Evolutionary conservation across 2,113 vertebrate genomes (phyloP).

Genomic region (Psilopsiagon aurifrons): DNA sequence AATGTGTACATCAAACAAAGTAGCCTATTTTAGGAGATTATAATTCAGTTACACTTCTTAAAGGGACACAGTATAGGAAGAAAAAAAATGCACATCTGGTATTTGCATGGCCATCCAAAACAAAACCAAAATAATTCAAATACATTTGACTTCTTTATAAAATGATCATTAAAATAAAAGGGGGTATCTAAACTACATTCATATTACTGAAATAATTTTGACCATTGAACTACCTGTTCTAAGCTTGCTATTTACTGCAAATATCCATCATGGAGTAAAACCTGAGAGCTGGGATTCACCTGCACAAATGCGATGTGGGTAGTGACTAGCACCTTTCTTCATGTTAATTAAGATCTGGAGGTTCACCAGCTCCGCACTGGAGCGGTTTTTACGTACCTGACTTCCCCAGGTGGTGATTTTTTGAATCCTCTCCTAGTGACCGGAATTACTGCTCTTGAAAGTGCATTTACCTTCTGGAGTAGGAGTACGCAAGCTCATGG

Average conservation of each 20-base stretch:
- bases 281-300: background rate
- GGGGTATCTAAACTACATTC: background rate
- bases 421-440: background rate
- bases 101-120: background rate
- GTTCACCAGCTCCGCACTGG: background rate
- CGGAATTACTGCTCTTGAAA: background rate
- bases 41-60: background rate
- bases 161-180: background rate
- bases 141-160: background rate
- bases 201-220: background rate
- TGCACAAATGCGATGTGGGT: rapidly evolving
- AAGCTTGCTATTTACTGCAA: background rate
- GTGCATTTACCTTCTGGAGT: background rate
- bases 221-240: background rate
- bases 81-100: background rate
- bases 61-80: background rate
- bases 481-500: background rate
- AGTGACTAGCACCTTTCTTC: background rate
- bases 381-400: background rate
- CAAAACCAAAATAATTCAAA: background rate
- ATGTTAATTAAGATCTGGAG: too few relatives aligned
- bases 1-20: background rate
- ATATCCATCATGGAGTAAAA: background rate
- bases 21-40: background rate
- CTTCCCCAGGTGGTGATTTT: rapidly evolving